Evolutionary conservation across 2,888 invertebrate species (phyloP), one percentile per base, ranked within the genome.

Genomic region (Spialia ferax): DNA sequence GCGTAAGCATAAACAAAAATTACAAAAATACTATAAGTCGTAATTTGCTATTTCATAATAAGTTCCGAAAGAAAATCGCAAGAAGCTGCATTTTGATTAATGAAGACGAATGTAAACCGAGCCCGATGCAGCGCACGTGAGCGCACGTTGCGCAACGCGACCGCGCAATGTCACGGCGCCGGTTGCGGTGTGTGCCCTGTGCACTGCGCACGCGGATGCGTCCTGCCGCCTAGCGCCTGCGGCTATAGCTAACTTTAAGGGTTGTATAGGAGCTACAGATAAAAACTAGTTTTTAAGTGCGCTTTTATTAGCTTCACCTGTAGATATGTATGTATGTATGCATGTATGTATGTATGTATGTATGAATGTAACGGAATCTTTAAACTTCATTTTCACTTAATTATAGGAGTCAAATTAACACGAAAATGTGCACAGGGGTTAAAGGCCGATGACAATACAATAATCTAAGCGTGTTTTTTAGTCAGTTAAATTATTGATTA

Each of bases 71-170:
- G 52, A 57, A 38, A 65, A 29, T 32, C 23, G 45, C 42, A 32
- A 50, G 60, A 26, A 42, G 54, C 42, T 52, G 38, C 54, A 35
- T 59, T 52, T 35, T 60, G 54, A 13, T 66, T 54, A 60, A 32
- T 61, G 59, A 61, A 60, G 42, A 55, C 26, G 66, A 60, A 32
- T 66, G 66, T 66, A 66, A 66, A 66, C 60, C 54, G 62, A 62
- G 55, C 55, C 55, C 32, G 38, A 38, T 26, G 54, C 50, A 63
- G 23, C 69, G 75, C 88, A 87, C 86, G 87, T 86, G 88, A 86
- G 79, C 74, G 72, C 72, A 23, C 64, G 74, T 86, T 86, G 80
- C 82, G 84, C 78, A 86, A 87, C 81, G 79, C 81, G 81, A 74
- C 75, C 77, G 83, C 81, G 82, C 86, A 85, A 85, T 83, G 84